Conservation (phyloP, 2,797 vertebrate species). For the Dromococcyx pavoninus region DNA sequence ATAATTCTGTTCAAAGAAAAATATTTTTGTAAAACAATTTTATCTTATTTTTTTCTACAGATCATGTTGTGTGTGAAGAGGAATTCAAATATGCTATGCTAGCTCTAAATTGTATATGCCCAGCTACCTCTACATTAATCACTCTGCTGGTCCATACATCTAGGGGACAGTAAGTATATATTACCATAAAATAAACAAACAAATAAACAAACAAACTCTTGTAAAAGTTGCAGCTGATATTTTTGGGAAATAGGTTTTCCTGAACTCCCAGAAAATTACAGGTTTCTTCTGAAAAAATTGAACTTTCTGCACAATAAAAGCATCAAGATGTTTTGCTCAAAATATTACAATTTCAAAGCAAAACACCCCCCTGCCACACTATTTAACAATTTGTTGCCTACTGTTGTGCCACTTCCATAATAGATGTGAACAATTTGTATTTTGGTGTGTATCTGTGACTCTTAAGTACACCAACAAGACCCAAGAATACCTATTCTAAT, state of each 20-base stretch:
- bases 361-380: accelerated
- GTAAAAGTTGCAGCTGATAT: neutral
- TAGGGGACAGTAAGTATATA: constrained; percentile 94
- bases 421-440: neutral
- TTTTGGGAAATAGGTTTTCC: neutral
- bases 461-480: neutral
- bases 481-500: neutral
- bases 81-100: constrained; percentile 99
- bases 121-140: constrained; percentile 96
- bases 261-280: neutral
- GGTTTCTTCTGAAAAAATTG: neutral
- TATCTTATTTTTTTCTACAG: constrained; percentile 67
- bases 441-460: neutral
- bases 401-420: neutral
- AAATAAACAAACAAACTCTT: no score
- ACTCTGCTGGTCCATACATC: constrained; percentile 97
- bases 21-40: neutral
- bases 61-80: constrained; percentile 98
- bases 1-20: neutral
- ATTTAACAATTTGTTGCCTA: neutral
- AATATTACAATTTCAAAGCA: neutral
- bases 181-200: neutral
- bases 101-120: constrained; percentile 97
- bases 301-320: neutral
- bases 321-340: neutral